Evolutionary conservation across 2,797 vertebrate species (phyloP).

Genomic region (Gymnothorax reevesii): DNA sequence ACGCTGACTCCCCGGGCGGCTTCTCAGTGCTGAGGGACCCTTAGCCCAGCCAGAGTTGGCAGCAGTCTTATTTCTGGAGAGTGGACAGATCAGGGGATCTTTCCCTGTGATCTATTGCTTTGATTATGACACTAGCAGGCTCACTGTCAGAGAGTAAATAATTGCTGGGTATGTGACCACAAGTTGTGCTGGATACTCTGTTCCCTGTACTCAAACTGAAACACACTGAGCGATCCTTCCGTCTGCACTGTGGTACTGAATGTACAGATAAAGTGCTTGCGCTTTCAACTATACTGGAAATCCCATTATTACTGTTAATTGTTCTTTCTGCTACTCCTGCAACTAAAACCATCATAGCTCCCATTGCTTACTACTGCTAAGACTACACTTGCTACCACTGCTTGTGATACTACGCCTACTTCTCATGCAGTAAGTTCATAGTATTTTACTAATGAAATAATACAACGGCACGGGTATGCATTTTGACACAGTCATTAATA

Average conservation of each 20-base stretch:
- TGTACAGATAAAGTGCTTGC: neutral
- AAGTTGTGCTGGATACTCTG: neutral
- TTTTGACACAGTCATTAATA: neutral
- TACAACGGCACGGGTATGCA: neutral
- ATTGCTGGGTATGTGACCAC: neutral
- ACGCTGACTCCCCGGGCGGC: neutral
- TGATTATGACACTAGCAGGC: neutral
- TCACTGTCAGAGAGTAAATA: constrained; percentile 15
- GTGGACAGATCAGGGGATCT: neutral
- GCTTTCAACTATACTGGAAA: too few relatives aligned
- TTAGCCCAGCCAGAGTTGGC: neutral
- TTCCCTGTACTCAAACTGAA: neutral
- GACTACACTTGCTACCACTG: neutral
- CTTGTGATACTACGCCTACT: neutral
- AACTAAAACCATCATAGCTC: too few relatives aligned
- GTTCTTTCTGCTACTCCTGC: neutral
- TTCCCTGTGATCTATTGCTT: neutral
- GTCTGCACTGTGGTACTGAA: neutral
- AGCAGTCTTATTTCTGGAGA: neutral
- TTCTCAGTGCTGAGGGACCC: neutral
- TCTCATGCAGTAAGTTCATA: neutral
- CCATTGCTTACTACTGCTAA: too few relatives aligned
- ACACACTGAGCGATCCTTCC: neutral
- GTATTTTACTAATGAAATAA: neutral
- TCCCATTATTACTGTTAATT: too few relatives aligned